phyloP scores from a whole-genome alignment of 2,113 vertebrate genomes.

The Mustelus asterias region DNA sequence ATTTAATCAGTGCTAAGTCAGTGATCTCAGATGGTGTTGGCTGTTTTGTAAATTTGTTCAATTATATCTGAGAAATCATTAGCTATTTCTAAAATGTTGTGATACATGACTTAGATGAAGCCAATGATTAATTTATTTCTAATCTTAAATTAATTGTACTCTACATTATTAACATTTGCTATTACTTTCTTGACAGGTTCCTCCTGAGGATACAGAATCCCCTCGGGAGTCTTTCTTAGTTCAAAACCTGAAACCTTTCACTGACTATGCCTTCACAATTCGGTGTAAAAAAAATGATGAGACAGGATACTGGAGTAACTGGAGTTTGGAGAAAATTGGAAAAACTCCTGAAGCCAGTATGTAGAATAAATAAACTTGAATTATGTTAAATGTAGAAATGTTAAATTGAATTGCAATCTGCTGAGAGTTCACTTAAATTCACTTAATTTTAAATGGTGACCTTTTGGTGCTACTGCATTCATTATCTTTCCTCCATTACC shows the following conservation, averaged over 20 bases:
- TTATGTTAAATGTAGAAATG: neutral
- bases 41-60: conserved; percentile 2
- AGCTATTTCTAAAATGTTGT: neutral
- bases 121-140: no score
- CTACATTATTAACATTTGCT: neutral
- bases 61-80: neutral
- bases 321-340: conserved; percentile 62
- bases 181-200: conserved; percentile 58
- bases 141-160: neutral
- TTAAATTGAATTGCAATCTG: neutral
- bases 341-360: conserved; percentile 73
- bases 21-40: neutral
- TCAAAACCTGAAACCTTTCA: conserved; percentile 70
- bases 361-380: conserved; percentile 45
- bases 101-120: neutral
- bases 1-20: neutral
- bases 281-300: conserved; percentile 56
- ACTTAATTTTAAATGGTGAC: no score
- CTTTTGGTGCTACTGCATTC: no score
- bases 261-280: conserved; percentile 66
- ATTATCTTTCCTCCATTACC: neutral
- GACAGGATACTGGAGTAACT: conserved; percentile 77
- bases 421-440: neutral
- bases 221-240: conserved; percentile 66
- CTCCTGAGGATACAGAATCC: conserved; percentile 52